Percentiles rank a stretch among this genome's conserved stretches.
These are phyloP conservation scores for Cantharis rufa DNA, from an alignment of 2,888 invertebrate genomes.

Conservation along the genomic window DNA sequence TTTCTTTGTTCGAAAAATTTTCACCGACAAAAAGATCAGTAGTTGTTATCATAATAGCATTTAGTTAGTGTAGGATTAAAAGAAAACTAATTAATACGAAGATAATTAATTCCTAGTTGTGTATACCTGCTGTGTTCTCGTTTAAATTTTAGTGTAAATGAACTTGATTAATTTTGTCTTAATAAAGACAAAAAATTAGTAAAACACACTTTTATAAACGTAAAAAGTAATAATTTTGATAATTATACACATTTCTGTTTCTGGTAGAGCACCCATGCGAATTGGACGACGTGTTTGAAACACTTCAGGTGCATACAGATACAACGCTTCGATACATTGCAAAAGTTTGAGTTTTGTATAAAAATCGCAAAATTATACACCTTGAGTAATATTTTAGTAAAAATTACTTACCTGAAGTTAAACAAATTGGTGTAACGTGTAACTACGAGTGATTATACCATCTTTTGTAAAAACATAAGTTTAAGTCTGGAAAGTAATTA, in stretches of 20 bases:
- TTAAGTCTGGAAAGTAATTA: neutral
- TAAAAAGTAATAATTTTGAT: slow-evolving; percentile 33
- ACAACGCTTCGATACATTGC: neutral
- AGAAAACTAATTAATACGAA: neutral
- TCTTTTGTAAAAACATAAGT: neutral
- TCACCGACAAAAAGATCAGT: neutral
- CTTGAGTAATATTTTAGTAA: slow-evolving; percentile 13
- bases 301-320: slow-evolving; percentile 35
- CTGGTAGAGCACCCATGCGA: slow-evolving; percentile 34
- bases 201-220: slow-evolving; percentile 22
- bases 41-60: neutral
- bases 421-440: neutral
- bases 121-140: neutral
- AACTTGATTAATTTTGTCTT: slow-evolving; percentile 19
- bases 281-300: slow-evolving; percentile 30
- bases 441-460: neutral
- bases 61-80: neutral
- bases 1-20: neutral
- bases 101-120: neutral
- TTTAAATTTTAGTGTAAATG: slow-evolving; percentile 5
- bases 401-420: neutral
- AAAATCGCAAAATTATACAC: slow-evolving; percentile 1
- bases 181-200: slow-evolving; percentile 18
- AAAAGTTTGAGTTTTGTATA: slow-evolving; percentile 3
- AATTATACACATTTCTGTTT: slow-evolving; percentile 35